These are phyloP conservation scores for Pinna nobilis DNA, from an alignment of 1,140 invertebrate genomes.

Conservation along the genomic window DNA sequence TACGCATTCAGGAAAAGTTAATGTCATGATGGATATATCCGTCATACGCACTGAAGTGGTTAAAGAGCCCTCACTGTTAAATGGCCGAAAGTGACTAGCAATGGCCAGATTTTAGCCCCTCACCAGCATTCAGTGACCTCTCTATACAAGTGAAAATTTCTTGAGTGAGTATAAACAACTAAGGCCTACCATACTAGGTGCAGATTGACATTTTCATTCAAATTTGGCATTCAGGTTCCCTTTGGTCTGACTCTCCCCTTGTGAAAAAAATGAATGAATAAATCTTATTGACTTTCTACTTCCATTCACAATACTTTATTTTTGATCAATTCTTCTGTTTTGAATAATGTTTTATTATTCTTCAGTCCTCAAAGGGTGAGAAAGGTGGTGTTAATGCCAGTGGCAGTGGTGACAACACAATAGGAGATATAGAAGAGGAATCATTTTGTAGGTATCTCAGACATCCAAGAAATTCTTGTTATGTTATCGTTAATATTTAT, in stretches of 20 bases:
- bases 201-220: too few relatives aligned
- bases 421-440: slow-evolving; percentile 53
- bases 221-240: too few relatives aligned
- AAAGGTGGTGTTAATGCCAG: slow-evolving; percentile 53
- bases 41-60: too few relatives aligned
- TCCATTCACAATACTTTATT: background rate
- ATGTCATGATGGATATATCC: too few relatives aligned
- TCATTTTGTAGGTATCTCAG: slow-evolving; percentile 38
- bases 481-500: background rate
- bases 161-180: too few relatives aligned
- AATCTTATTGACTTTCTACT: background rate
- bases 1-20: too few relatives aligned
- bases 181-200: too few relatives aligned
- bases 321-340: background rate
- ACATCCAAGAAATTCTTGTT: background rate
- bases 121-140: background rate
- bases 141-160: too few relatives aligned
- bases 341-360: slow-evolving; percentile 24
- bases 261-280: background rate
- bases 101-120: too few relatives aligned
- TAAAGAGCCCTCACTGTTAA: too few relatives aligned
- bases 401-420: slow-evolving; percentile 43
- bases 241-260: too few relatives aligned
- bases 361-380: slow-evolving; percentile 69
- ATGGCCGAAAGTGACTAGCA: too few relatives aligned